Evolutionary conservation across 2,113 vertebrate genomes (phyloP).

Genomic region (Morone saxatilis): DNA sequence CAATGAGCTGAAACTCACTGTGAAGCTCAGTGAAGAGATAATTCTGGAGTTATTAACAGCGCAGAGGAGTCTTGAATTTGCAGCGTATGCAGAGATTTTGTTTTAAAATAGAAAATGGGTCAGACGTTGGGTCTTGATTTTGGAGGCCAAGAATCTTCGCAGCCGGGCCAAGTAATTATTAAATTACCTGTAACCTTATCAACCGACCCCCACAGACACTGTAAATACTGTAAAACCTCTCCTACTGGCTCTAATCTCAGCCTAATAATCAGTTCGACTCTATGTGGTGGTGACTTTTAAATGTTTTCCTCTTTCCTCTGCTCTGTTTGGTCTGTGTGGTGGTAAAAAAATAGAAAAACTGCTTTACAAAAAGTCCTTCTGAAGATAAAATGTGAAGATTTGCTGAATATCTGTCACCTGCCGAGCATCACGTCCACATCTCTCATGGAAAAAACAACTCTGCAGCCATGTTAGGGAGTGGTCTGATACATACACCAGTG

Average conservation of each 20-base stretch:
- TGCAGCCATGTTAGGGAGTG: not conserved
- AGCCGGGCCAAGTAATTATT: slow-evolving; percentile 17
- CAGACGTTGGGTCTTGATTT: not conserved
- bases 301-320: no score
- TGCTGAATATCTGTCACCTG: no score
- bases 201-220: not conserved
- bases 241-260: not conserved
- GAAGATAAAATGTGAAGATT: no score
- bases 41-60: not conserved
- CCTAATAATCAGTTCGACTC: no score
- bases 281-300: no score
- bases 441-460: not conserved
- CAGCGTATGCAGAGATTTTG: not conserved
- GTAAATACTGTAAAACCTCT: not conserved
- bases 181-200: slow-evolving; percentile 8
- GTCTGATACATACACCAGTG: not conserved
- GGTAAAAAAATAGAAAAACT: no score
- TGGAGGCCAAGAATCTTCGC: not conserved
- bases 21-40: no score
- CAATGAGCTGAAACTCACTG: no score
- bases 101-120: slow-evolving; percentile 9
- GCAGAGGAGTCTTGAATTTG: not conserved
- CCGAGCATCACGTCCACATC: not conserved
- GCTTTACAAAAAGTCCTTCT: no score
- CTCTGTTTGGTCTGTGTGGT: no score